Evolutionary conservation across 2,888 invertebrate species (phyloP), one percentile per base, ranked within the genome.

Genomic region (Parnassius smintheus): DNA sequence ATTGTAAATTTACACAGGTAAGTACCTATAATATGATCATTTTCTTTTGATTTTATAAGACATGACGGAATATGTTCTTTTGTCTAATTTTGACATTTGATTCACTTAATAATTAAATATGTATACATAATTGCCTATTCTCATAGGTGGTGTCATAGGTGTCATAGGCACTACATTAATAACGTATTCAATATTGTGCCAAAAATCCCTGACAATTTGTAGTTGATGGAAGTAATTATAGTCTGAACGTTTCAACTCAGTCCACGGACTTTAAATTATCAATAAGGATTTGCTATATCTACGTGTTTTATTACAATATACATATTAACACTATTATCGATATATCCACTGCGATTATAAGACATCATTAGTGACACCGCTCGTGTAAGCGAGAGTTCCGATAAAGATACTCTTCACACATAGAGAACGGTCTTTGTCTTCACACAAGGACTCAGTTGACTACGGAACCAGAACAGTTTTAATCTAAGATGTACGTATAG

Each of bases 401-500:
- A 46, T 46, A n/a, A 7, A 12, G n/a, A 46, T 11, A 46, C 11
- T 46, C n/a, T 12, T 7, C 1, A 46, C 12, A 12, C 46, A 25
- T 18, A 18, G 18, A 18, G 18, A 18, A 18, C 18, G 18, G 18
- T 18, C 18, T 18, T 18, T 18, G 18, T 46, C n/a, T 12, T 7
- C 4, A 46, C 12, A 12, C 46, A 25, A 49, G 48, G 35, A 13
- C 49, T 56, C 35, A 25, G 35, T 49, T 35, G 35, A 22, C 42
- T 13, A 57, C 4, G 41, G 18, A 9, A n/a, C 12, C 1, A 44
- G 41, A 41, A 7, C 7, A 9, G 35, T 41, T 25, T 9, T 41
- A 41, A 49, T 41, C 35, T 57, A 58, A 45, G 25, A 9, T n/a
- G 42, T 42, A 59, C 25, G 54, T 56, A 46, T 61, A 56, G 45